Conservation (phyloP, 2,888 invertebrate species). For the Agrochola litura region DNA sequence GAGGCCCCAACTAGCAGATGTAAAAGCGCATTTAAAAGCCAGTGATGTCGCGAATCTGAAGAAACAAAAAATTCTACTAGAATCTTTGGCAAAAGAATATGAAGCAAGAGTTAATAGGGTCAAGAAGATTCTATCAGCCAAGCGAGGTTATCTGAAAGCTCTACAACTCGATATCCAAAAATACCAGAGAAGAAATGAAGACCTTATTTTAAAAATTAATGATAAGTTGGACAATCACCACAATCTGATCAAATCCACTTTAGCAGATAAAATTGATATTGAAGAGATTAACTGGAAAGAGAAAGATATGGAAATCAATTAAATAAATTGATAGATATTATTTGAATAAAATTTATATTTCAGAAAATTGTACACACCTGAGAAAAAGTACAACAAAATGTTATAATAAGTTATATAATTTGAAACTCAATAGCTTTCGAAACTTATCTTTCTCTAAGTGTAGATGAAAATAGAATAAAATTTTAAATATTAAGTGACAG, state of each 20-base stretch:
- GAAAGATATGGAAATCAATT: slow-evolving; percentile 75
- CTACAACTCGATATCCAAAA: slow-evolving; percentile 86
- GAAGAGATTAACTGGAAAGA: slow-evolving; percentile 77
- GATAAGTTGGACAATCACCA: slow-evolving; percentile 80
- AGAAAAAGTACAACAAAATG: slow-evolving; percentile 88
- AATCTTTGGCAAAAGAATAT: slow-evolving; percentile 84
- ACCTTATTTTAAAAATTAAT: slow-evolving; percentile 77
- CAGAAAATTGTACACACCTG: slow-evolving; percentile 90
- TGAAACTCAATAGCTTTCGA: slow-evolving; percentile 81
- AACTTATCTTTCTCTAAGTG: slow-evolving; percentile 81
- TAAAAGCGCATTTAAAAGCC: slow-evolving; percentile 82
- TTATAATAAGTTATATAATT: slow-evolving; percentile 79
- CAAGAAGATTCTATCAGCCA: slow-evolving; percentile 82
- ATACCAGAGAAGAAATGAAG: slow-evolving; percentile 86
- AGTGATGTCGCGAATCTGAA: slow-evolving; percentile 81
- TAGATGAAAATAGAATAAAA: slow-evolving; percentile 85
- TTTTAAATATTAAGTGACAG: slow-evolving; percentile 79
- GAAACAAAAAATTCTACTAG: slow-evolving; percentile 82
- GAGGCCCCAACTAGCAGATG: slow-evolving; percentile 85
- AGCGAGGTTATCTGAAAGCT: slow-evolving; percentile 85
- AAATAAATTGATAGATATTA: slow-evolving; percentile 79
- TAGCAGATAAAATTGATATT: slow-evolving; percentile 70
- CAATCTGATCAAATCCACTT: slow-evolving; percentile 71
- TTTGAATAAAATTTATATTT: slow-evolving; percentile 90
- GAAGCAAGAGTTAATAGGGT: slow-evolving; percentile 80